Percentiles rank a stretch among this genome's conserved stretches.
Evolutionary conservation across 2,888 invertebrate genomes (phyloP).

Genomic region (Mesodorylaimus sp.): DNA sequence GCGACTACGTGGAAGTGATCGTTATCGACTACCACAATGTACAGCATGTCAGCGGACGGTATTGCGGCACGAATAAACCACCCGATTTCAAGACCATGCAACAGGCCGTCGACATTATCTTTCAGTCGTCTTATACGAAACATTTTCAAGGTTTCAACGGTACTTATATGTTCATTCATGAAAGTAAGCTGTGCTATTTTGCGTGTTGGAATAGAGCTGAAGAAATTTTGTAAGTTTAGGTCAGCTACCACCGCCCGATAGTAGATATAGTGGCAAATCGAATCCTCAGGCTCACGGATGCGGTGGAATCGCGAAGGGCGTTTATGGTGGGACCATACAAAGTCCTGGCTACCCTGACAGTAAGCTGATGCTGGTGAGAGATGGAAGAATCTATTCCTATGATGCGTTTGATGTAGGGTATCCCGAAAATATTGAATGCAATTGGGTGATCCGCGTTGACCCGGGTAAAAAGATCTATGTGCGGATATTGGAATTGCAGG

Average conservation of each 20-base stretch:
- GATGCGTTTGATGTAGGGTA: constrained; percentile 18
- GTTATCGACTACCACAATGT: constrained; percentile 17
- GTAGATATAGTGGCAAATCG: constrained; percentile 12
- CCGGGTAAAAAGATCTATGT: constrained; percentile 32
- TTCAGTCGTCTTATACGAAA: constrained; percentile 12
- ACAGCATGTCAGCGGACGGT: constrained; percentile 10
- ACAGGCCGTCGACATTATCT: constrained; percentile 13
- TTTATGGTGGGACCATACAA: constrained; percentile 29
- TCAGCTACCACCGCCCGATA: constrained; percentile 17
- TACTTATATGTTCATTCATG: constrained; percentile 20
- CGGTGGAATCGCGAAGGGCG: constrained; percentile 24
- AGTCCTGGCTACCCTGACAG: constrained; percentile 33
- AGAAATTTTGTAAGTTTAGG: constrained; percentile 13
- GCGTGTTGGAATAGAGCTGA: constrained; percentile 4
- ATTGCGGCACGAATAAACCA: constrained; percentile 9
- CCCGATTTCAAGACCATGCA: constrained; percentile 19
- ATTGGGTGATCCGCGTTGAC: constrained; percentile 35
- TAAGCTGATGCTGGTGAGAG: neutral
- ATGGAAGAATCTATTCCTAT: neutral
- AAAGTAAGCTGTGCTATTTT: constrained; percentile 16
- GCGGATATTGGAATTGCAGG: constrained; percentile 30
- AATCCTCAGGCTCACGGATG: constrained; percentile 17
- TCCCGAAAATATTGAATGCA: constrained; percentile 32
- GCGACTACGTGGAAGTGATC: constrained; percentile 22
- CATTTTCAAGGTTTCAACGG: constrained; percentile 16